Base-by-base conservation (phyloP, 2,797 vertebrate genomes). In the Sebastes melanostomus region DNA sequence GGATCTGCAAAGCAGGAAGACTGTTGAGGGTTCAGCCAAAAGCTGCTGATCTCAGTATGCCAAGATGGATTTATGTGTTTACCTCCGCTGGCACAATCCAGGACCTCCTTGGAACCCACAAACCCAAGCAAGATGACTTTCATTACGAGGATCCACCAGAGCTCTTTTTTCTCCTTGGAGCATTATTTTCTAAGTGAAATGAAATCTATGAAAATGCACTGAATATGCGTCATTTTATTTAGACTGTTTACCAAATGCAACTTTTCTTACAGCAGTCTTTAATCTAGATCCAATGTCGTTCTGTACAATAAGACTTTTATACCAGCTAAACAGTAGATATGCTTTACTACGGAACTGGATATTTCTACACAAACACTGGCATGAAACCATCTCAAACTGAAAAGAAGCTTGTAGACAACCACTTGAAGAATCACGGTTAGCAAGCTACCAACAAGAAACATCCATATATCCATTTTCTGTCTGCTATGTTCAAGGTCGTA, bases 21-120 rank as follows among this genome's bases (percentile, higher is more conserved):
- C 73, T 25, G 75, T 50, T 11, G n/a, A 81, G 46, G 73, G 89
- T 93, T 94, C 90, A 90, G 90, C 93, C 93, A 94, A 91, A 87
- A 91, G 84, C 80, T 86, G 58, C 84, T 85, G 87, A 73, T 69
- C 86, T 87, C 74, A 82, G 73, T 88, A 88, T 81, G 92, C 91
- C 84, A 86, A 74, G 66, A 75, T 52, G 71, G 83, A 93, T 92
- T 89, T 66, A 84, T 79, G 76, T 14, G 74, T 89, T 90, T 87
- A 88, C 80, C 66, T 81, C n/a, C 68, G 38, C 72, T 89, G 87
- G 87, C 87, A 90, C 78, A 65, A 85, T 74, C 42, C 34, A 67
- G 36, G 77, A 87, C 82, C 74, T 91, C 74, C 68, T 72, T 83
- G 81, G 83, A 91, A 89, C 29, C 74, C 46, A 84, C 72, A 85